phyloP scores from a whole-genome alignment of 2,113 vertebrate species.

The Odontesthes bonariensis region DNA sequence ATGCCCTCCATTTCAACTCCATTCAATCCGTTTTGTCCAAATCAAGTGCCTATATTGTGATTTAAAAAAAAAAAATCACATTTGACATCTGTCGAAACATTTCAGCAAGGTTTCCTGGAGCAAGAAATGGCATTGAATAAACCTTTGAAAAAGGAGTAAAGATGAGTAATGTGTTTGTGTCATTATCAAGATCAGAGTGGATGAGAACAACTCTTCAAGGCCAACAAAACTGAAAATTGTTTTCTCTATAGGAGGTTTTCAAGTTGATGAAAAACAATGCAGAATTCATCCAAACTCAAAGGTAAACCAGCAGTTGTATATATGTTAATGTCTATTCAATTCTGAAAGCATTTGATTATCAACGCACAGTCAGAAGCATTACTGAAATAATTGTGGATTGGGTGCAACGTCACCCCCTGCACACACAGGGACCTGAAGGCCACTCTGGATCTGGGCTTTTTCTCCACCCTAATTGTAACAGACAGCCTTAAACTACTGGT shows the following conservation, averaged over 20 bases:
- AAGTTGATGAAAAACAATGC: neutral
- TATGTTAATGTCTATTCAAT: neutral
- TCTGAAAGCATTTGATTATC: neutral
- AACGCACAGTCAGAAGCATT: neutral
- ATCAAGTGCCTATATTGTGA: neutral
- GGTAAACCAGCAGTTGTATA: neutral
- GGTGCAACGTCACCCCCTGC: neutral
- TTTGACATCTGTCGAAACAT: neutral
- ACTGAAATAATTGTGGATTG: neutral
- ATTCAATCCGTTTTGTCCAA: constrained; percentile 1
- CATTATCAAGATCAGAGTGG: neutral
- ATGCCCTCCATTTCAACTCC: neutral
- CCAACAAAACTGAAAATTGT: constrained; percentile 2
- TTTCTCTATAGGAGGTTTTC: neutral
- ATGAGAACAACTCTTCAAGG: neutral
- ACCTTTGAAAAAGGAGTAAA: neutral
- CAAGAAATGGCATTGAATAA: neutral
- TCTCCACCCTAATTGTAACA: neutral
- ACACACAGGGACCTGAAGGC: neutral
- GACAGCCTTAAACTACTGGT: neutral
- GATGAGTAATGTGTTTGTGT: neutral
- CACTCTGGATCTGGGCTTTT: neutral
- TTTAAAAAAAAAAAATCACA: neutral
- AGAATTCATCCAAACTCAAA: neutral
- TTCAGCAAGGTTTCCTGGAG: neutral